Base-by-base conservation (phyloP, 2,113 vertebrate genomes). In the Larimichthys crocea region DNA sequence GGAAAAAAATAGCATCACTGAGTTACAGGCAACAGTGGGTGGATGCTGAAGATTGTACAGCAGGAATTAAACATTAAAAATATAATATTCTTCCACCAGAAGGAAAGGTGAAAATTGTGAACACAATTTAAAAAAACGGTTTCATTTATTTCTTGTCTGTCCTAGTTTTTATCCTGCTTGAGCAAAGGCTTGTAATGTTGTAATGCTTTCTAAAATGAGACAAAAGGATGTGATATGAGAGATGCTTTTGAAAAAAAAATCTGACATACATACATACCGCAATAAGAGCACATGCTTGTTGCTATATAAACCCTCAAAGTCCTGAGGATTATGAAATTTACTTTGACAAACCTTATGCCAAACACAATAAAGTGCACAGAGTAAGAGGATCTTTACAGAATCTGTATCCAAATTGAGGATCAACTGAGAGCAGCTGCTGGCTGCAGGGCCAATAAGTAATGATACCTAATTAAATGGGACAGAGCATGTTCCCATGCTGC, bases 381-480 rank as follows among this genome's bases (percentile, higher is more conserved):
- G 61, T 71, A 19, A 1, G 50, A 24, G 67, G 73, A 55, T 86
- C 53, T 85, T 82, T 76, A 79, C 57, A 86, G 50, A 87, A 72
- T 80, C 77, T 72, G 61, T 69, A 60, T 74, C 79, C 74, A 88
- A 76, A 78, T 4, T 44, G 59, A 65, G 52, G 82, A 77, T 53
- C 44, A n/a, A 82, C 46, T 46, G 49, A 72, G 79, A 73, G 29
- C 67, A 84, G 70, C 67, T 80, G 59, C 61, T 56, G 52, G 74
- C 70, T 46, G 19, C 49, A 56, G 66, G 75, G 82, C 75, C 89
- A 89, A 76, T 67, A 56, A 82, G 71, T 84, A 88, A 86, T 91
- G 82, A 88, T 62, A 75, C 44, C 69, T 91, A 88, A 92, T 93
- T 91, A 91, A 88, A 89, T 86, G 66, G 83, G 74, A 88, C 84